Evolutionary conservation across 2,888 invertebrate species (phyloP).

Genomic region (Scotopteryx bipunctaria): DNA sequence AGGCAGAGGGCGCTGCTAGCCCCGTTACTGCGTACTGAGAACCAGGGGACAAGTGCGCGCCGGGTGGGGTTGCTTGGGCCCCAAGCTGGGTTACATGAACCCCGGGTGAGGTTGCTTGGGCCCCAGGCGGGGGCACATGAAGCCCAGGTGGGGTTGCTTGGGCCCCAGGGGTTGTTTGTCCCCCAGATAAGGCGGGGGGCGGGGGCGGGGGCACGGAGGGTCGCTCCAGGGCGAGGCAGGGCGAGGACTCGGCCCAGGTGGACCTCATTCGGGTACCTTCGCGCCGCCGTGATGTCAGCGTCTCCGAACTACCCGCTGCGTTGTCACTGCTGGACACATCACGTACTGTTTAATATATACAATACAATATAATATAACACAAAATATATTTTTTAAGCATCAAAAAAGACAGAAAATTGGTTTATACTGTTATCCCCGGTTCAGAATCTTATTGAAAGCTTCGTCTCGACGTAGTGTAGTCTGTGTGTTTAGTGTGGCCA

Average conservation of each 20-base stretch:
- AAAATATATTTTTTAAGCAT: too few species aligned
- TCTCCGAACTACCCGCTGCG: constrained; percentile 65
- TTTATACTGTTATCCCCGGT: too few species aligned
- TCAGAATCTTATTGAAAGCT: too few species aligned
- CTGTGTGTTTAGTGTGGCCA: too few species aligned
- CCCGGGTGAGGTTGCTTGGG: not conserved
- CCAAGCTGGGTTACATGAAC: constrained; percentile 1
- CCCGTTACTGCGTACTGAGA: constrained; percentile 33
- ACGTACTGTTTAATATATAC: too few species aligned
- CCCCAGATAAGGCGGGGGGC: constrained; percentile 41
- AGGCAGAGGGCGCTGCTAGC: constrained; percentile 25
- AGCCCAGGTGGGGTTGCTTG: not conserved
- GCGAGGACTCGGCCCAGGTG: constrained; percentile 66
- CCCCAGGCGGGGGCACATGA: not conserved
- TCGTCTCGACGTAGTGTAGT: too few species aligned
- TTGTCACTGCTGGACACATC: constrained; percentile 71
- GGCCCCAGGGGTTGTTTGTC: constrained; percentile 1
- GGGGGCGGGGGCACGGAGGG: constrained; percentile 66
- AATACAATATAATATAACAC: too few species aligned
- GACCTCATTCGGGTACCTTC: constrained; percentile 53
- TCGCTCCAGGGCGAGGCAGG: constrained; percentile 66
- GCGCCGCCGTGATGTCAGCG: constrained; percentile 52
- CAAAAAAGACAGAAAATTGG: too few species aligned
- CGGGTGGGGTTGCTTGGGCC: constrained; percentile 1
- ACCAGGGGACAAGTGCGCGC: constrained; percentile 13